Evolutionary conservation across 2,797 vertebrate genomes (phyloP).

Genomic region (Sebastes nivosus): DNA sequence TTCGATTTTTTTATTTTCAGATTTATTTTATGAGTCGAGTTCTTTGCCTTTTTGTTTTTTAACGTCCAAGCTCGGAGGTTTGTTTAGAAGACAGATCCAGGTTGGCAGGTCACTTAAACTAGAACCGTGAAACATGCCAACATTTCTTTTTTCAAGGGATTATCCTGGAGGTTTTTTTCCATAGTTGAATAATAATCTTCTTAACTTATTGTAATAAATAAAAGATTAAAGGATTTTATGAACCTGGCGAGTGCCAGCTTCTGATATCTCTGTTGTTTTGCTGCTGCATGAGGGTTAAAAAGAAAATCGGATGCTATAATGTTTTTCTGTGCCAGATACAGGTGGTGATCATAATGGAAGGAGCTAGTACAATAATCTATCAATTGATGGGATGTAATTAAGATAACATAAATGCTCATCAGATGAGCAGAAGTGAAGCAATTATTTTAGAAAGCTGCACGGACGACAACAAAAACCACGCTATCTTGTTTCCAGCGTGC

Average conservation of each 20-base stretch:
- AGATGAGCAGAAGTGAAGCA: constrained; percentile 32
- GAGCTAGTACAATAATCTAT: constrained; percentile 29
- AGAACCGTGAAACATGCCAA: constrained; percentile 68
- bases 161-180: constrained; percentile 77
- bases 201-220: constrained; percentile 83
- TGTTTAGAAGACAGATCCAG: constrained; percentile 58
- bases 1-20: background rate
- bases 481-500: constrained; percentile 59
- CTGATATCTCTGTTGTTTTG: constrained; percentile 68
- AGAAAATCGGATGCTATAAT: constrained; percentile 21
- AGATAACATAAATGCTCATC: constrained; percentile 37
- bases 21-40: background rate
- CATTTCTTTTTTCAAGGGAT: constrained; percentile 73
- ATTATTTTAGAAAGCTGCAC: constrained; percentile 48
- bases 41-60: constrained; percentile 11
- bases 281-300: constrained; percentile 26
- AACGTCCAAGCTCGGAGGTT: constrained; percentile 31
- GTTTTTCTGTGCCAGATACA: constrained; percentile 2
- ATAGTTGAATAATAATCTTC: constrained; percentile 82
- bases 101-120: constrained; percentile 62
- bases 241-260: constrained; percentile 57
- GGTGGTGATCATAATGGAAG: constrained; percentile 10
- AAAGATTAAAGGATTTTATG: constrained; percentile 80
- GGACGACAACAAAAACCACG: constrained; percentile 46
- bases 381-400: constrained; percentile 54